Base-by-base conservation (phyloP, 2,797 vertebrate genomes). In the Hoplostethus atlanticus region DNA sequence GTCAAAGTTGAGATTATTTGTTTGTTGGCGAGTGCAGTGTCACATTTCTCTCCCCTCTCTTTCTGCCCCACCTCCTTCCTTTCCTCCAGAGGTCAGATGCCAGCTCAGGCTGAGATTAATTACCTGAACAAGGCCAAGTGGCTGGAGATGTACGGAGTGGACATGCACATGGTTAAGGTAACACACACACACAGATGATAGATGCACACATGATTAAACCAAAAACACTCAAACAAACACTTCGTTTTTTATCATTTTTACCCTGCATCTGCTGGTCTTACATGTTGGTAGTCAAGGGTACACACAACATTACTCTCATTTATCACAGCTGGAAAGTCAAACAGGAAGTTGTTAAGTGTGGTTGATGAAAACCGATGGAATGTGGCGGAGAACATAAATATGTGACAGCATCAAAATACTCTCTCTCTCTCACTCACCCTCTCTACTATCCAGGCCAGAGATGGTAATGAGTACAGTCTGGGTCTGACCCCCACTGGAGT, bases 151-250 rank as follows among this genome's bases (percentile, higher is more conserved):
- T 99, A 99, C 75, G 98, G 98, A 0, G 98, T 99, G 83, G 98
- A 99, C 92, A 99, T 99, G 98, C 98, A 99, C 82, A 96, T 97
- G 91, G 98, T 99, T 64, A 97, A 99, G 96, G 98, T 98, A 93
- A 89, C 42, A n/a, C 30, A 67, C 17, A 44, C 16, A 31, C 42
- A 57, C 7, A 36, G 55, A 6, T 9, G n/a, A 40, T 7, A 17
- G 6, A 17, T n/a, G 2, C 4, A 17, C 6, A n/a, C 31, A 36
- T 17, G 34, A 36, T 38, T 2, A 36, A 40, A 31, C n/a, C 8
- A 6, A 17, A 17, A 2, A 59, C 7, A 44, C 57, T 28, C 57
- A 42, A 16, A 17, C 47, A 50, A 1, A 51, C 6, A 51, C 9
- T 51, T 17, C 25, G 50, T 21, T 11, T 11, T 47, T 0, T 47